These are phyloP conservation scores for Sinopyrophorus schimmeli DNA, from an alignment of 2,888 invertebrate genomes.

Conservation along the genomic window DNA sequence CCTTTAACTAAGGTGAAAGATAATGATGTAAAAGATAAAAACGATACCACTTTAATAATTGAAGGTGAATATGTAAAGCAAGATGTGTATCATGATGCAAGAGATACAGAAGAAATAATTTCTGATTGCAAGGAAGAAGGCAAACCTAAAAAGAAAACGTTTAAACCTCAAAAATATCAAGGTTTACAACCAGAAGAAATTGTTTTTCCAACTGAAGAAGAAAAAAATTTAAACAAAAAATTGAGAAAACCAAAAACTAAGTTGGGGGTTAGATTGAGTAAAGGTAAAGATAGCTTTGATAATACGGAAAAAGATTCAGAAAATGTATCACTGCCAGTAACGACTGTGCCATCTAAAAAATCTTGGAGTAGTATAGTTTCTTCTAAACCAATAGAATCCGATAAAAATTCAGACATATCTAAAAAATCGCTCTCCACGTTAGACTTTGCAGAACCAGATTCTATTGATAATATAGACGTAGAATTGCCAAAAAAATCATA, in stretches of 20 bases:
- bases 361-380: slow-evolving; percentile 56
- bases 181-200: slow-evolving; percentile 34
- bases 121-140: background rate
- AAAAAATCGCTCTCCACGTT: too few relatives aligned
- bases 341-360: slow-evolving; percentile 49
- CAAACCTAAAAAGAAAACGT: slow-evolving; percentile 13
- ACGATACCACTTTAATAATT: slow-evolving; percentile 8
- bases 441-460: slow-evolving; percentile 39
- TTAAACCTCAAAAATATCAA: slow-evolving; percentile 27
- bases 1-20: slow-evolving; percentile 8
- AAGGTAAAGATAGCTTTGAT: slow-evolving; percentile 19
- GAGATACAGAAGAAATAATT: slow-evolving; percentile 25
- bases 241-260: slow-evolving; percentile 52
- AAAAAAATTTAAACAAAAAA: slow-evolving; percentile 42
- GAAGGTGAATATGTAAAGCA: too few relatives aligned
- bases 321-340: slow-evolving; percentile 23
- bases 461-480: slow-evolving; percentile 11
- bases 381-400: too few relatives aligned
- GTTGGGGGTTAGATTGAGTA: slow-evolving; percentile 50
- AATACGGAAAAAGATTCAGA: slow-evolving; percentile 28
- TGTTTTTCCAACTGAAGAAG: slow-evolving; percentile 36
- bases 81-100: slow-evolving; percentile 24
- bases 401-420: too few relatives aligned
- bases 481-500: slow-evolving; percentile 26
- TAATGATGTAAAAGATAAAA: slow-evolving; percentile 6